These are phyloP conservation scores for Siniperca scherzeri DNA, from an alignment of 2,797 vertebrate genomes.

Conservation along the genomic window DNA sequence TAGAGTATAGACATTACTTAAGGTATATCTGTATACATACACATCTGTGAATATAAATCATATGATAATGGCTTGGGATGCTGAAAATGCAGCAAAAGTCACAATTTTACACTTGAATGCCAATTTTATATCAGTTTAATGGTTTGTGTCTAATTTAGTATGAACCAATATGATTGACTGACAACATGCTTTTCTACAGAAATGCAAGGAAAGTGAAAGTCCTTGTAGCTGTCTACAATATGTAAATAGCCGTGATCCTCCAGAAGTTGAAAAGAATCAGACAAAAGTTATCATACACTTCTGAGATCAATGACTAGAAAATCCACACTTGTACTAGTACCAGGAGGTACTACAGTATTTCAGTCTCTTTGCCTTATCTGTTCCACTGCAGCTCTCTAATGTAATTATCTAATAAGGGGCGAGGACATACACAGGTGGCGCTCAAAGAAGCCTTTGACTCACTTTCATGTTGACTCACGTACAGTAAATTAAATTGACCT, in stretches of 20 bases:
- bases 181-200: neutral
- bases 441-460: slow-evolving; percentile 54
- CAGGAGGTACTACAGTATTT: neutral
- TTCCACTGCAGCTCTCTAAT: slow-evolving; percentile 30
- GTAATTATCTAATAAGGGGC: slow-evolving; percentile 43
- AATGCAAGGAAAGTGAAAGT: neutral
- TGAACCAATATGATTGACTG: neutral
- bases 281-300: neutral
- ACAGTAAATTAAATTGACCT: slow-evolving; percentile 19
- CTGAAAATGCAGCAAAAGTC: neutral
- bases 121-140: neutral
- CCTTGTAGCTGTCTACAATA: neutral
- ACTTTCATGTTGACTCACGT: slow-evolving; percentile 7
- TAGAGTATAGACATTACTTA: neutral
- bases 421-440: slow-evolving; percentile 26
- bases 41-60: neutral
- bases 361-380: neutral
- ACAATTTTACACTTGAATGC: neutral
- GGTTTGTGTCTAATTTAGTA: neutral
- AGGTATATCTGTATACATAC: neutral
- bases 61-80: neutral
- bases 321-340: neutral
- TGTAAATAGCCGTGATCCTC: neutral
- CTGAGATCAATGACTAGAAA: slow-evolving; percentile 1
- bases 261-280: neutral